Percentiles rank a stretch among this genome's conserved stretches.
phyloP scores from a whole-genome alignment of 2,113 vertebrate genomes.

The Diadophis punctatus region DNA sequence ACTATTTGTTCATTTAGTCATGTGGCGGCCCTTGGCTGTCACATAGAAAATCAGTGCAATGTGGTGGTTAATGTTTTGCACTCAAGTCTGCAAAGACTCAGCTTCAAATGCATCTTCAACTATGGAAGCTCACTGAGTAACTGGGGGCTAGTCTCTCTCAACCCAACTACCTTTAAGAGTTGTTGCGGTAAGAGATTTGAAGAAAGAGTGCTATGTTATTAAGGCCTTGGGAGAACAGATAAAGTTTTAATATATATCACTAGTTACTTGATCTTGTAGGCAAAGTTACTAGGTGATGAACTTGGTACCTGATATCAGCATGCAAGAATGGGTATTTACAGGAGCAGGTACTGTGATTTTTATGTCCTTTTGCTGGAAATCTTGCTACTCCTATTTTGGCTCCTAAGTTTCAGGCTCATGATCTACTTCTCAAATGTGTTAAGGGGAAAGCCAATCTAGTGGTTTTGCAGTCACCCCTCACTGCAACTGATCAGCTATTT shows the following conservation, averaged over 20 bases:
- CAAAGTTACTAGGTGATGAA: neutral
- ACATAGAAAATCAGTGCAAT: neutral
- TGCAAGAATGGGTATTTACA: neutral
- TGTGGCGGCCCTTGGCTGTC: neutral
- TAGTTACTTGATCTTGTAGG: neutral
- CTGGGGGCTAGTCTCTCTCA: neutral
- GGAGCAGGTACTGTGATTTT: neutral
- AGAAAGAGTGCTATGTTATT: neutral
- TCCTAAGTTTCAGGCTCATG: neutral
- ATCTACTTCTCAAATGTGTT: neutral
- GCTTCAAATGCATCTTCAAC: neutral
- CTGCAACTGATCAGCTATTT: neutral
- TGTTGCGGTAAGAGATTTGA: neutral
- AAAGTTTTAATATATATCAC: neutral
- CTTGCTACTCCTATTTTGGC: neutral
- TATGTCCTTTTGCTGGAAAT: neutral
- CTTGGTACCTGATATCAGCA: neutral
- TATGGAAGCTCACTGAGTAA: neutral
- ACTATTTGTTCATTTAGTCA: neutral
- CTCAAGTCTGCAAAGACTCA: neutral
- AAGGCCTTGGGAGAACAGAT: neutral
- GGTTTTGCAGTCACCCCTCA: neutral
- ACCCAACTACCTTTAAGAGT: neutral
- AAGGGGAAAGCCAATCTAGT: neutral
- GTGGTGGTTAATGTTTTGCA: neutral